Percentiles rank a stretch among this genome's conserved stretches.
Evolutionary conservation across 2,113 vertebrate genomes (phyloP).

Genomic region (Notothenia coriiceps): DNA sequence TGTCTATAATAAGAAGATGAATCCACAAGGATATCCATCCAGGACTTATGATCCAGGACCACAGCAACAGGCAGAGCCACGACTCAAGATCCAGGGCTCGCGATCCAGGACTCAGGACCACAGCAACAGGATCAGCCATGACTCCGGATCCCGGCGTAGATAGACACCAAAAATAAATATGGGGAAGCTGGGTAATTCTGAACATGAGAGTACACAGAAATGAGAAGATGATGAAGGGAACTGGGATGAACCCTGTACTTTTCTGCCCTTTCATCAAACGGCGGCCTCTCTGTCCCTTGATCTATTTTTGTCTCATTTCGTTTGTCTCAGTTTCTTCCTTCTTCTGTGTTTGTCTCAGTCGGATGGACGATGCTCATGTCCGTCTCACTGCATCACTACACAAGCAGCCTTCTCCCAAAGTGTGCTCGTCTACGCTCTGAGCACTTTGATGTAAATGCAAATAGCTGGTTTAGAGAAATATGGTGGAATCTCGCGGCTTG

Average conservation of each 20-base stretch:
- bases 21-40: too few relatives aligned
- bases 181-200: too few relatives aligned
- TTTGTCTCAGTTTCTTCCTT: neutral
- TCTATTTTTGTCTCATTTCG: conserved; percentile 1
- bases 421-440: conserved; percentile 28
- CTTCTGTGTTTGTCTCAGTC: neutral
- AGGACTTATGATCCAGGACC: too few relatives aligned
- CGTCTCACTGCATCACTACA: conserved; percentile 25
- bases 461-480: conserved; percentile 63
- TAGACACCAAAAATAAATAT: too few relatives aligned
- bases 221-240: neutral
- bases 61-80: too few relatives aligned
- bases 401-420: conserved; percentile 25
- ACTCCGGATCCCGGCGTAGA: too few relatives aligned
- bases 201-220: too few relatives aligned
- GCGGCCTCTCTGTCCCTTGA: neutral
- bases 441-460: conserved; percentile 66
- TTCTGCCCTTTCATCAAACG: conserved; percentile 7
- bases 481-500: conserved; percentile 55
- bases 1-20: too few relatives aligned
- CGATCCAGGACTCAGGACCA: too few relatives aligned
- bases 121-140: too few relatives aligned
- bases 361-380: conserved; percentile 9
- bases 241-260: conserved; percentile 10
- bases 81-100: too few relatives aligned